These are phyloP conservation scores for Lepidochitona cinerea DNA, from an alignment of 2,888 invertebrate genomes.

Conservation along the genomic window DNA sequence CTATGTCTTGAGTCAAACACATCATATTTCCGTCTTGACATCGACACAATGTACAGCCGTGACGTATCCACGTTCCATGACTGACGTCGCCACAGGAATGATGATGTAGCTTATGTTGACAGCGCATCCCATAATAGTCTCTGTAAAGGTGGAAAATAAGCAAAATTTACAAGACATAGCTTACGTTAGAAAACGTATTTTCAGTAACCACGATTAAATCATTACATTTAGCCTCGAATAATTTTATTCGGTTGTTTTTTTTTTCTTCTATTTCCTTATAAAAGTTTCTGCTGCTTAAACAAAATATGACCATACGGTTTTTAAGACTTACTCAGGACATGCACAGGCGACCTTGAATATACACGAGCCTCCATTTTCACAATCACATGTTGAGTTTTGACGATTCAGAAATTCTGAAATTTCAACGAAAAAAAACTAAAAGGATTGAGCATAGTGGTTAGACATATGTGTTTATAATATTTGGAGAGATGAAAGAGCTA, in stretches of 20 bases:
- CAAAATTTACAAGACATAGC: not conserved
- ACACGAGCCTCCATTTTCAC: not conserved
- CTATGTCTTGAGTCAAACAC: not conserved
- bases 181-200: not conserved
- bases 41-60: conserved; percentile 5
- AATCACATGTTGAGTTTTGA: too few species aligned
- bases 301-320: not conserved
- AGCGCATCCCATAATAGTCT: not conserved
- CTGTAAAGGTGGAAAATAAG: too few species aligned
- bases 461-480: too few species aligned
- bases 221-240: not conserved
- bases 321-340: not conserved
- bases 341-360: not conserved
- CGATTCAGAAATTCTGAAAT: too few species aligned
- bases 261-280: too few species aligned
- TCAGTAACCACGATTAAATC: not conserved
- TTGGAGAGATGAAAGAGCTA: too few species aligned
- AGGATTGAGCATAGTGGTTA: too few species aligned
- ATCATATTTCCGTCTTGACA: conserved; percentile 6
- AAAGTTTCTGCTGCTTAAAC: too few species aligned
- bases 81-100: not conserved
- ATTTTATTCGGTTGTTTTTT: not conserved
- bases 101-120: conserved; percentile 3
- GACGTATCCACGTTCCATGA: not conserved
- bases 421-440: too few species aligned